Base-by-base conservation (phyloP, 2,888 invertebrate species). In the Drosophila lutescens region DNA sequence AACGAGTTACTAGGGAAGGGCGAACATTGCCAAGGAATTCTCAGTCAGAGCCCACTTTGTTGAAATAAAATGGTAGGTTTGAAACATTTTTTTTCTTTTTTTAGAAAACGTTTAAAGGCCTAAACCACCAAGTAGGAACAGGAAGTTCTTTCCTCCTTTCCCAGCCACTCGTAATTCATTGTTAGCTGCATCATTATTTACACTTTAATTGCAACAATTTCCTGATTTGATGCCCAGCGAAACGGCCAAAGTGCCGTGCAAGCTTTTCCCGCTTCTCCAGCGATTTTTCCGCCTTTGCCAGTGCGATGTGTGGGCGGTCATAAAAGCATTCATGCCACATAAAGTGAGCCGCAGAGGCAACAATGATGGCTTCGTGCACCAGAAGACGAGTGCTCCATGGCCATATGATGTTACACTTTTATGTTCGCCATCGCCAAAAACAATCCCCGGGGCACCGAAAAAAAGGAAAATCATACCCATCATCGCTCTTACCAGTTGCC, bases 191-290 rank as follows among this genome's bases (percentile, higher is more conserved):
- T 73, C 80, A 85, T 83, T 85, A 85, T 80, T 80, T 76, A 74
- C 70, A 56, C 76, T 78, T 79, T 83, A 83, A 83, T 83, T 85
- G 82, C 78, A 73, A 72, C 73, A 69, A 82, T 85, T 79, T 79
- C 53, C 74, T 51, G 74, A 71, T 80, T 83, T 80, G 61, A 82
- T 79, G 63, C 57, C 47, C 47, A 40, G 23, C 46, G 47, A 17
- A 15, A 10, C 26, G 43, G 44, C 44, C 34, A 12, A 50, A 50
- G 54, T 26, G 47, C 43, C 7, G 43, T 9, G 17, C 34, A 41
- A 47, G 58, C 58, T 41, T 41, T 58, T 62, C 47, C 9, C 30
- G 47, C 20, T 20, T 41, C 9, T 51, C 59, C 56, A 17, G n/a
- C 15, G n/a, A 26, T 46, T 46, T 46, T 9, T 34, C 23, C n/a